Percentiles rank a stretch among this genome's conserved stretches.
Evolutionary conservation across 1,140 invertebrate genomes (phyloP).

Genomic region (Drosophila nebulosa): DNA sequence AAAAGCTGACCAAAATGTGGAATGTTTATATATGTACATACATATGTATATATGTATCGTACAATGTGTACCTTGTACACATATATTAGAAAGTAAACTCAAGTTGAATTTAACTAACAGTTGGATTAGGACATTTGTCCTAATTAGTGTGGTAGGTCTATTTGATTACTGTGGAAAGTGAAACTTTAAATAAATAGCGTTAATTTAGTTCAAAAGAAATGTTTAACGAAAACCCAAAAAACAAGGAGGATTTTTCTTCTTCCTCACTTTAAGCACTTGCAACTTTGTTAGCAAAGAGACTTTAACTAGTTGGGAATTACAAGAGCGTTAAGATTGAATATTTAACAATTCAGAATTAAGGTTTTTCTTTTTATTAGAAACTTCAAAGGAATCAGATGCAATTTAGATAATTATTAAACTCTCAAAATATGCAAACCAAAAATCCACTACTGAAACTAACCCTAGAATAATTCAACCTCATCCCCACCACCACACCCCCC

Average conservation of each 20-base stretch:
- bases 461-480: neutral
- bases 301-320: no score
- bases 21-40: constrained; percentile 26
- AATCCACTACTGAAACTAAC: neutral
- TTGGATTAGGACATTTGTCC: neutral
- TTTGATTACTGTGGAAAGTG: constrained; percentile 23
- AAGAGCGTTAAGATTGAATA: no score
- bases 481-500: neutral
- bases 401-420: no score
- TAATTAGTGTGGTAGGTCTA: constrained; percentile 4
- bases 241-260: no score
- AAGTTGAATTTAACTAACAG: neutral
- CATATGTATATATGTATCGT: neutral
- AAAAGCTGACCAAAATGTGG: constrained; percentile 49
- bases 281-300: no score
- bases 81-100: neutral
- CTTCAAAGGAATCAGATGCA: no score
- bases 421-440: no score
- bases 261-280: no score
- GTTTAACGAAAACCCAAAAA: neutral
- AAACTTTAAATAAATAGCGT: neutral
- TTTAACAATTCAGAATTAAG: no score
- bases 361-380: no score
- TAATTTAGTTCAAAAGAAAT: constrained; percentile 5
- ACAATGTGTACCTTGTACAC: neutral